phyloP scores from a whole-genome alignment of 2,797 vertebrate genomes.

The Amblyraja radiata region DNA sequence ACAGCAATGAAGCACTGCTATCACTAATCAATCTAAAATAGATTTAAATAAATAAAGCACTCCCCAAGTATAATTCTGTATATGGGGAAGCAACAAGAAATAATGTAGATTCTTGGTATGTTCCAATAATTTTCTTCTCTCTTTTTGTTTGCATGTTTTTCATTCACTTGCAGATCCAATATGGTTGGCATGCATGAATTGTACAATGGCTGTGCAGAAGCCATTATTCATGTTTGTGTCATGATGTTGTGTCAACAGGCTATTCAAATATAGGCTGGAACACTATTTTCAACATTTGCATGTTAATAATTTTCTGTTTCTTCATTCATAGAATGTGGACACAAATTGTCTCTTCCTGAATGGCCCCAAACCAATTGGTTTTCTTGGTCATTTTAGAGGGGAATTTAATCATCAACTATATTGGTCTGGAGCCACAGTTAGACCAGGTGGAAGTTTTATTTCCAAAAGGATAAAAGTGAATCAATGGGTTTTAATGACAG shows the following conservation, averaged over 20 bases:
- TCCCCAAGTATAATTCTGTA: not conserved
- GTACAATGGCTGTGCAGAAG: not conserved
- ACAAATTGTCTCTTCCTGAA: too few relatives aligned
- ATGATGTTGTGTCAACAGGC: not conserved
- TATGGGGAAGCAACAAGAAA: not conserved
- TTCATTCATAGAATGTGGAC: too few relatives aligned
- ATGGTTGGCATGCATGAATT: not conserved
- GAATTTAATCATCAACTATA: too few relatives aligned
- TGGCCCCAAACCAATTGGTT: too few relatives aligned
- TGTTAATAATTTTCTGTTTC: too few relatives aligned
- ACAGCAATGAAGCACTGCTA: not conserved
- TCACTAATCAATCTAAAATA: not conserved
- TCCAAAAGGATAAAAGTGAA: too few relatives aligned
- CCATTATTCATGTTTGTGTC: not conserved
- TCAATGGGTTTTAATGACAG: too few relatives aligned
- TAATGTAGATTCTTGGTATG: not conserved
- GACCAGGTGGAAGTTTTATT: too few relatives aligned
- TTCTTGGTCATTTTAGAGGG: too few relatives aligned
- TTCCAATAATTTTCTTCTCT: not conserved
- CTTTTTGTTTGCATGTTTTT: too few relatives aligned
- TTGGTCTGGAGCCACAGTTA: too few relatives aligned
- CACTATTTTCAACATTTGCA: not conserved
- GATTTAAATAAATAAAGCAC: not conserved
- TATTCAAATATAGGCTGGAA: not conserved
- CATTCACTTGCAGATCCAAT: not conserved